Evolutionary conservation across 2,113 vertebrate species (phyloP), one percentile per base, ranked within the genome.

Genomic region (Benitochromis conjunctus): DNA sequence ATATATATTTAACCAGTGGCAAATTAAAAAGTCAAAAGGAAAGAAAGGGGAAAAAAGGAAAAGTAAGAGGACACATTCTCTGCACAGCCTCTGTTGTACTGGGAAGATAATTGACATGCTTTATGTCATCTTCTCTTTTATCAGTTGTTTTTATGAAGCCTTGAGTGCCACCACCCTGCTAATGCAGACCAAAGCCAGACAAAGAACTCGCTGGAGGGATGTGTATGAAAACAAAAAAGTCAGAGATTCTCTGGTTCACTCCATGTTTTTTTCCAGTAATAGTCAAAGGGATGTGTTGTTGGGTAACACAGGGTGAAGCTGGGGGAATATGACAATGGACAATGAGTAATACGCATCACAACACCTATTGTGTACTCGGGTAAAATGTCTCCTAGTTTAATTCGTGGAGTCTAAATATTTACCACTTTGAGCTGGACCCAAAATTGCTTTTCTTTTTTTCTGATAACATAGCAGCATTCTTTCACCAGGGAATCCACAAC

Each of bases 271-370:
- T 92, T 94, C 90, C 93, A 93, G 86, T 86, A 90, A 92, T 81
- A 86, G 86, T 74, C 41, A 79, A 64, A 21, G 74, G 56, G 80
- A 87, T 57, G 80, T 91, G 86, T 85, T 90, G 86, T 91, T 85
- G n/a, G 83, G 86, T 92, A 90, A 85, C 85, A 83, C 81, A 54
- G 93, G 93, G 92, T 62, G 92, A 94, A 91, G 86, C 90, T 81
- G 56, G 9, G 90, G 74, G 86, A 88, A 86, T 85, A 82, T 85
- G 60, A 95, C 94, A 95, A 95, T 95, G 54, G 93, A 95, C 94
- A 95, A 94, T 94, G 85, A 89, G 62, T 21, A 83, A 79, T 86
- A 85, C 5, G 54, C 82, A 91, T 91, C 87, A 92, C 89, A 92
- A 92, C 92, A 94, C 85, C 89, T 57, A 92, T 95, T 96, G 92